phyloP scores from a whole-genome alignment of 1,140 invertebrate genomes.

The Diplogasteroides magnus region DNA sequence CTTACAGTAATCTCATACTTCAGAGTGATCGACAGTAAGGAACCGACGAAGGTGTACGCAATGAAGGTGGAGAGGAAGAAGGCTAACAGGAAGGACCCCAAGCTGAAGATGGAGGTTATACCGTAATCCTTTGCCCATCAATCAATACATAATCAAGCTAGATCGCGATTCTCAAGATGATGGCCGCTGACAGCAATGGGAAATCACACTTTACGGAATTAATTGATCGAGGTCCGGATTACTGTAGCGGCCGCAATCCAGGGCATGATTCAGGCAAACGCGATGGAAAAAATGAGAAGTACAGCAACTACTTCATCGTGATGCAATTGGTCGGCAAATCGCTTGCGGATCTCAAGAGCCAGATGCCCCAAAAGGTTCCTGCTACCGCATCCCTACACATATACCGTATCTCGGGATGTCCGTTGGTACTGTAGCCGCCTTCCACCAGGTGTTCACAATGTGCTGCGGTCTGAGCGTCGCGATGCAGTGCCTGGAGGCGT shows the following conservation, averaged over 20 bases:
- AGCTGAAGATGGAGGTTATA: constrained; percentile 27
- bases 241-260: neutral
- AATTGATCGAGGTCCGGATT: constrained; percentile 14
- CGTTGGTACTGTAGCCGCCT: neutral
- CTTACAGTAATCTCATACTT: neutral
- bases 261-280: neutral
- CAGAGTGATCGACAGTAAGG: constrained; percentile 14
- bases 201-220: constrained; percentile 26
- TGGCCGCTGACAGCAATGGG: constrained; percentile 7
- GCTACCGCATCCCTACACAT: neutral
- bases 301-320: constrained; percentile 25
- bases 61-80: constrained; percentile 29
- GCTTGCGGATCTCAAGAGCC: constrained; percentile 23
- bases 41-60: constrained; percentile 13
- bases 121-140: neutral
- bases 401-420: neutral
- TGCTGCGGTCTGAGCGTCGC: neutral
- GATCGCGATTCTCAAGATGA: constrained; percentile 29
- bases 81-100: constrained; percentile 19
- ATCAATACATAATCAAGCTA: neutral
- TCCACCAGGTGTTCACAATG: neutral
- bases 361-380: constrained; percentile 7
- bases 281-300: constrained; percentile 28
- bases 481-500: too few relatives aligned
- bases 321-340: constrained; percentile 27